Base-by-base conservation (phyloP, 2,888 invertebrate genomes). In the Aproaerema taeniolella region DNA sequence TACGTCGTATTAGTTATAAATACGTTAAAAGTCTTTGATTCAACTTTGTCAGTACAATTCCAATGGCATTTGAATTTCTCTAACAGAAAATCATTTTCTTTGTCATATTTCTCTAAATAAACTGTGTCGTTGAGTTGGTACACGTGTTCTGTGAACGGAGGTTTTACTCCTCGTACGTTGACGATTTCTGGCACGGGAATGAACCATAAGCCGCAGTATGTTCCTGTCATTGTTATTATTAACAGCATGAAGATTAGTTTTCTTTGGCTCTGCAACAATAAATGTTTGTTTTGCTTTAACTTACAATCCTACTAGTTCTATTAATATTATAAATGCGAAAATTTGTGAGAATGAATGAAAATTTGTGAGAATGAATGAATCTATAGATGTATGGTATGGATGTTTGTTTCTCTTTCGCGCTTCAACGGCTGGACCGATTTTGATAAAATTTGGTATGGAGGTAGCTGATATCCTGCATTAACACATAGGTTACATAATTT, bases 201-300 rank as follows among this genome's bases (percentile, higher is more conserved):
- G 53, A 94, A 91, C 71, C 91, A 91, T 45, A 95, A 88, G 11
- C 90, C 78, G n/a, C 91, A 89, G 60, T 89, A 95, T 0, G 91
- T 90, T 0, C 90, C 58, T 0, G 91, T 90, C 88, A 93, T 93
- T 0, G 86, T 48, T 0, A 87, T 49, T 31, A 95, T 89, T 0
- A 95, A 71, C 0, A 83, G 51, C 67, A 94, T 88, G 59, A 95
- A 95, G 37, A 95, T 91, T 0, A 88, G 58, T 68, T 94, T 94
- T 48, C 95, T 88, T 55, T 87, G 87, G 3, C 75, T 67, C 83
- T 88, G 73, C 16, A 78, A 77, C 38, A 15, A 45, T 39, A 45
- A 43, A 32, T 6, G 20, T 20, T 6, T n/a, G n/a, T n/a, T n/a
- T n/a, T n/a, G n/a, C n/a, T n/a, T n/a, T n/a, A n/a, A n/a, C n/a